Conservation (phyloP, 2,797 vertebrate species). For the Naso thynnoides region DNA sequence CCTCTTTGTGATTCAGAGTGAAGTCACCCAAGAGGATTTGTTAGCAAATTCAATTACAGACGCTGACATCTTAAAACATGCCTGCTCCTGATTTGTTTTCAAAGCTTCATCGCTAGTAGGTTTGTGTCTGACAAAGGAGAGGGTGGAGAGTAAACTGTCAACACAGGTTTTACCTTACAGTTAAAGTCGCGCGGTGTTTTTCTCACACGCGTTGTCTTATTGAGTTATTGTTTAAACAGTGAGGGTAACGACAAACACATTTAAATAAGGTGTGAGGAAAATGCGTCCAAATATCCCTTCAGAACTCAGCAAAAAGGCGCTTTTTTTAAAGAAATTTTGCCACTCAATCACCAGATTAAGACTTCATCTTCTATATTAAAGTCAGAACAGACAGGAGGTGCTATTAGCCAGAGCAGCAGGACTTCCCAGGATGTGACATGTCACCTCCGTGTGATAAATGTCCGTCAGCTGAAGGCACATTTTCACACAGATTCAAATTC, state of each 20-base stretch:
- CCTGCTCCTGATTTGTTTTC: constrained; percentile 32
- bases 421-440: background rate
- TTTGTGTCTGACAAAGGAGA: constrained; percentile 9
- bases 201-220: background rate
- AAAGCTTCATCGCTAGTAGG: background rate
- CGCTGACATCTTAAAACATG: constrained; percentile 33
- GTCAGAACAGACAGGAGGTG: background rate
- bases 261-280: background rate
- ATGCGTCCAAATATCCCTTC: background rate
- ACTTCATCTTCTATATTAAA: background rate
- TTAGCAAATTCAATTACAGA: constrained; percentile 42
- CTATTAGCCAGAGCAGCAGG: background rate
- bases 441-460: constrained; percentile 10
- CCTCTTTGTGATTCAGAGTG: constrained; percentile 15
- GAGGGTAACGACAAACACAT: background rate
- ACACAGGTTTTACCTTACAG: background rate
- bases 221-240: background rate
- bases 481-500: background rate
- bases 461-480: background rate
- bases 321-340: background rate
- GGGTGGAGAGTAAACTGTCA: background rate
- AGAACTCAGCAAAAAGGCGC: background rate
- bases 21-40: constrained; percentile 18
- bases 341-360: background rate
- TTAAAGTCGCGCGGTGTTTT: background rate